Base-by-base conservation (phyloP, 2,888 invertebrate genomes). In the Ecdyonurus torrentis region DNA sequence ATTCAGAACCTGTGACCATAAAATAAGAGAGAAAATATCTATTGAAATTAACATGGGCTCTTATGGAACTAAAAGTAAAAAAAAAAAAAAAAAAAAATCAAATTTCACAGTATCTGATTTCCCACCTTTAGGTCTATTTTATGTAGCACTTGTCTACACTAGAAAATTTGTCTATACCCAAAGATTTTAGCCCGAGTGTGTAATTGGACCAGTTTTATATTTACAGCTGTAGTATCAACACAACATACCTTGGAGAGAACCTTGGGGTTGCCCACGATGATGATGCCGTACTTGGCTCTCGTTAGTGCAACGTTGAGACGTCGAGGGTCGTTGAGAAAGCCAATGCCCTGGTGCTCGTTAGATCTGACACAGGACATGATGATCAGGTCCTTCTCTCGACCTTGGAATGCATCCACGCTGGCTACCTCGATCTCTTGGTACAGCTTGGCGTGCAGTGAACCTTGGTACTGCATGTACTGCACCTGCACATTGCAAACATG, bases 351-450 rank as follows among this genome's bases (percentile, higher is more conserved):
- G 71, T 97, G 93, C 72, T 98, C 98, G 73, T 99, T 99, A 3
- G 97, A 95, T 61, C 99, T 83, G 1, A 99, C 99, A 76, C 98
- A 99, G 0, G 97, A 97, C 88, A 99, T 91, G 62, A 99, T 95
- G 68, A 99, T 99, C 64, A 98, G 91, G 72, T 99, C 99, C 72
- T 99, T 99, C 73, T 99, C 99, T 60, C 99, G 81, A 0, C 99
- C 99, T 75, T 98, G 97, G 75, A 99, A 99, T 0, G 99, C 99
- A 75, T 99, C 99, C 2, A 99, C 99, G 76, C 96, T 97, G 7
- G 98, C 99, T 0, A 99, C 97, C 77, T 99, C 99, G 63, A 99
- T 95, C 73, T 98, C 97, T 77, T 96, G 89, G 74, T 99, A 99
- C 0, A 99, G 78, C 72, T 97, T 97, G 52, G 94, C 89, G 73